Percentiles rank a stretch among this genome's conserved stretches.
Conservation (phyloP, 2,797 vertebrate genomes). For the Argyrosomus regius region DNA sequence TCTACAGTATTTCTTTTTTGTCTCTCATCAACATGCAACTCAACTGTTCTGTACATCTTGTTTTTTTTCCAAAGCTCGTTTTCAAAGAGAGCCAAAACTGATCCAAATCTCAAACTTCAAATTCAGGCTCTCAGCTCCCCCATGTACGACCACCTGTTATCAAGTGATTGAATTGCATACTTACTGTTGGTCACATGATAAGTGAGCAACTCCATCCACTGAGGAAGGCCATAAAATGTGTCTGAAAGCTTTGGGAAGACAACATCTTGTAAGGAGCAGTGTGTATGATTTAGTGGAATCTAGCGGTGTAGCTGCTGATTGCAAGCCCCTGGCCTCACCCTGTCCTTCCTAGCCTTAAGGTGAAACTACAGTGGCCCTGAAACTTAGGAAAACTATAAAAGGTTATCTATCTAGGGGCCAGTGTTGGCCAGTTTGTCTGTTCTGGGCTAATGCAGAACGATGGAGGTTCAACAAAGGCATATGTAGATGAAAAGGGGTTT, state of each 20-base stretch:
- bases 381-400: too few relatives aligned
- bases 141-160: neutral
- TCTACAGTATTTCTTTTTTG: slow-evolving; percentile 37
- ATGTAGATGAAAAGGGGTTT: neutral
- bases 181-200: neutral
- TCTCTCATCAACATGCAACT: slow-evolving; percentile 29
- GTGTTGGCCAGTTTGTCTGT: too few relatives aligned
- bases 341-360: too few relatives aligned
- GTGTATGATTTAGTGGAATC: too few relatives aligned
- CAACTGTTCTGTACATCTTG: slow-evolving; percentile 14
- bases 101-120: neutral
- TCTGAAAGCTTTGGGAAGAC: neutral
- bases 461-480: too few relatives aligned
- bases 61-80: neutral
- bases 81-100: neutral
- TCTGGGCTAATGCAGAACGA: too few relatives aligned
- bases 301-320: too few relatives aligned
- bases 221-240: neutral
- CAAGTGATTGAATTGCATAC: neutral
- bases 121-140: neutral
- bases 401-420: too few relatives aligned
- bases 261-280: neutral
- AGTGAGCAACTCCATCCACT: neutral
- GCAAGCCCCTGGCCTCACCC: too few relatives aligned
- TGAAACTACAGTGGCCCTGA: too few relatives aligned